phyloP scores from a whole-genome alignment of 1,140 invertebrate genomes.

The Leptinotarsa texana region DNA sequence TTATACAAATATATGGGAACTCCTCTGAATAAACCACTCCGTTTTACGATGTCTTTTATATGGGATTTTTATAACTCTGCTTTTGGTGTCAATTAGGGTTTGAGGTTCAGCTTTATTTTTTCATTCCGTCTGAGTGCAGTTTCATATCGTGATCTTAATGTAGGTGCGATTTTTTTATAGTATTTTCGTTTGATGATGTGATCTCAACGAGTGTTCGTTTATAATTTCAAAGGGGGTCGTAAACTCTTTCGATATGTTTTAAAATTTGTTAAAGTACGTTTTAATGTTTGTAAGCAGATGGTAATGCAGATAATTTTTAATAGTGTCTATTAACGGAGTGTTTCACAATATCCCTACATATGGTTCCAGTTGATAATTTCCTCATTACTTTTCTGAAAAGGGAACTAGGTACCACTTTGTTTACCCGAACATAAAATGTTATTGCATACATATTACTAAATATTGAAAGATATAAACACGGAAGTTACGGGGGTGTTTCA shows the following conservation, averaged over 20 bases:
- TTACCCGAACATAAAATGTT: background rate
- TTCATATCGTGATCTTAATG: constrained; percentile 11
- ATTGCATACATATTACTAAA: too few relatives aligned
- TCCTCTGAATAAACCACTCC: background rate
- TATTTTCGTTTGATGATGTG: constrained; percentile 4
- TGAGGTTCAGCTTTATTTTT: constrained; percentile 9
- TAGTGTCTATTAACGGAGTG: background rate
- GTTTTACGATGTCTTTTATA: constrained; percentile 17
- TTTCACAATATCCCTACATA: background rate
- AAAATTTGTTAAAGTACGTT: constrained; percentile 12
- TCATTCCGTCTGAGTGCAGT: constrained; percentile 14
- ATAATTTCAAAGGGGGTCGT: constrained; percentile 6
- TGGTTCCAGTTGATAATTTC: background rate
- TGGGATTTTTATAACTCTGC: constrained; percentile 12
- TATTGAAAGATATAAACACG: too few relatives aligned
- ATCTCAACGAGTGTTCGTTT: background rate
- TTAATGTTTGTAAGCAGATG: constrained; percentile 10
- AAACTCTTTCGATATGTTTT: background rate
- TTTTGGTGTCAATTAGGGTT: constrained; percentile 13
- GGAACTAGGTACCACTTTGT: background rate
- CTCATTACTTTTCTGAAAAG: background rate
- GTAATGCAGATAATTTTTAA: constrained; percentile 4
- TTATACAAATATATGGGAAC: constrained; percentile 6
- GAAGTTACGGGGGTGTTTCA: too few relatives aligned
- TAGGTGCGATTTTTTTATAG: constrained; percentile 13